phyloP scores from a whole-genome alignment of 1,140 invertebrate genomes.

The Thaumetopoea pityocampa region DNA sequence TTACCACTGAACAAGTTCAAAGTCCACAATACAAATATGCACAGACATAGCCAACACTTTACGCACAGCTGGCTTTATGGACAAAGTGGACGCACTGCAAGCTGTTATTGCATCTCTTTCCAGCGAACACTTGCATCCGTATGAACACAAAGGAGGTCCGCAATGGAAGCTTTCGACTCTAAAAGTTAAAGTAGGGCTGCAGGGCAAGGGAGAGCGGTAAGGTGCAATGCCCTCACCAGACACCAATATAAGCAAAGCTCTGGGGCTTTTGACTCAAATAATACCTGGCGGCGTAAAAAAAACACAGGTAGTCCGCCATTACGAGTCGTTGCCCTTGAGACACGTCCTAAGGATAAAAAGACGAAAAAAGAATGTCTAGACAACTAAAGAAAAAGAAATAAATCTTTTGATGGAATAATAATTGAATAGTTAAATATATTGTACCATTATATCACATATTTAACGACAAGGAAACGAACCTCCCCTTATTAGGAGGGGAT shows the following conservation, averaged over 20 bases:
- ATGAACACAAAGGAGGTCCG: conserved; percentile 37
- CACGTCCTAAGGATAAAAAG: conserved; percentile 55
- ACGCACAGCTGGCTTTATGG: conserved; percentile 56
- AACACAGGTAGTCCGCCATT: conserved; percentile 67
- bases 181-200: conserved; percentile 68
- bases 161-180: conserved; percentile 46
- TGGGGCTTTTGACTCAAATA: conserved; percentile 59
- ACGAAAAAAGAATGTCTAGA: conserved; percentile 9
- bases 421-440: too few relatives aligned
- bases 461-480: too few relatives aligned
- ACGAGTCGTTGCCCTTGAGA: conserved; percentile 67
- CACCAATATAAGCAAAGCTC: conserved; percentile 53
- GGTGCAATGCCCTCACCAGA: conserved; percentile 66
- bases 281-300: conserved; percentile 50
- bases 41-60: conserved; percentile 42
- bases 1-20: conserved; percentile 66
- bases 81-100: conserved; percentile 42
- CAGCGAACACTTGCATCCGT: conserved; percentile 30
- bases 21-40: conserved; percentile 61
- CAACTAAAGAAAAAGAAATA: too few relatives aligned
- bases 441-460: too few relatives aligned
- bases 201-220: conserved; percentile 69
- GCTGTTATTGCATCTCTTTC: conserved; percentile 60
- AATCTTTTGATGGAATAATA: too few relatives aligned
- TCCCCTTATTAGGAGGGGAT: too few relatives aligned